Conservation (phyloP, 2,797 vertebrate genomes). For the Phrynocephalus forsythii region DNA sequence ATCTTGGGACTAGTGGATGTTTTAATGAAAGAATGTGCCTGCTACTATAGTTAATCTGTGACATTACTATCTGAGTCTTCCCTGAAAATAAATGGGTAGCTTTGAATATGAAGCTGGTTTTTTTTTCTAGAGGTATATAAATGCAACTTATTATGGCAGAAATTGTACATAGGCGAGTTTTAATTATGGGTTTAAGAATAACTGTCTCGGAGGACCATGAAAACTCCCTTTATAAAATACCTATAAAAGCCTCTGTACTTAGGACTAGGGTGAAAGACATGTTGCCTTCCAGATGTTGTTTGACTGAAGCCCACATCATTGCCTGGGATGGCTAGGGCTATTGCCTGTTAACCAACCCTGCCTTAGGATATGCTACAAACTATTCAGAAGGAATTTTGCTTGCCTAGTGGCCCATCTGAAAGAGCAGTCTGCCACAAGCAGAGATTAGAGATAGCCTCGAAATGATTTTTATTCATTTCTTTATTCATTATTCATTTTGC, state of each 20-base stretch:
- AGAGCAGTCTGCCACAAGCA: not conserved
- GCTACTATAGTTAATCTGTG: not conserved
- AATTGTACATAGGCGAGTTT: not conserved
- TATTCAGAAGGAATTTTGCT: not conserved
- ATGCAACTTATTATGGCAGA: not conserved
- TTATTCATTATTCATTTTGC: too few species aligned
- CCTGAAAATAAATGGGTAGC: not conserved
- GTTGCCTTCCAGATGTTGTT: not conserved
- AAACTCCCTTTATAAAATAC: conserved; percentile 14
- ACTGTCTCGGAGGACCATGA: conserved; percentile 10
- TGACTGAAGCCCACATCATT: not conserved
- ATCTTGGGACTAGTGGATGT: conserved; percentile 6
- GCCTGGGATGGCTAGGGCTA: too few species aligned
- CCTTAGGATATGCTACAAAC: not conserved
- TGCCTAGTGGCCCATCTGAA: not conserved
- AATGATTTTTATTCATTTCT: too few species aligned
- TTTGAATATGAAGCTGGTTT: not conserved
- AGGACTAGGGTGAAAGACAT: not conserved
- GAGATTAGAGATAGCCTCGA: too few species aligned
- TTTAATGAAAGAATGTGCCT: conserved; percentile 14
- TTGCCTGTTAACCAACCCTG: too few species aligned
- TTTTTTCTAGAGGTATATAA: conserved; percentile 36
- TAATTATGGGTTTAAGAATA: not conserved
- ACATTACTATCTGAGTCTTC: not conserved
- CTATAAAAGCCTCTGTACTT: not conserved